Evolutionary conservation across 2,888 invertebrate genomes (phyloP).

Genomic region (Leptopterna dolabrata): DNA sequence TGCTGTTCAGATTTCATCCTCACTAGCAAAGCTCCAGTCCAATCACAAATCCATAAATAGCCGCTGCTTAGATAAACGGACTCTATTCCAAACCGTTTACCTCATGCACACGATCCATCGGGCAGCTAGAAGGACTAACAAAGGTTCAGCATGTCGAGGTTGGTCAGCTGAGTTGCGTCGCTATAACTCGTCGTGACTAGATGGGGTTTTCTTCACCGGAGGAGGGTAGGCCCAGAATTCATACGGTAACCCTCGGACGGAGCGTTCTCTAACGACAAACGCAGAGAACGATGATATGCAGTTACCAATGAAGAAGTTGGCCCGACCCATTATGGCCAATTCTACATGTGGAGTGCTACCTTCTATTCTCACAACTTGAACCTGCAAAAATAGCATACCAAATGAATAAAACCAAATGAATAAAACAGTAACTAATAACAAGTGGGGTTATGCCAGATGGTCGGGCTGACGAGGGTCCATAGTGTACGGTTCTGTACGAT

Average conservation of each 20-base stretch:
- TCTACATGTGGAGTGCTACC: constrained; percentile 86
- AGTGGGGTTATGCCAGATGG: too few species aligned
- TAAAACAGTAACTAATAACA: neutral
- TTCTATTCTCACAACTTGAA: constrained; percentile 69
- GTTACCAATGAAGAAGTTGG: constrained; percentile 96
- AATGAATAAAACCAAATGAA: neutral
- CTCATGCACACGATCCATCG: neutral
- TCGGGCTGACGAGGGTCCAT: too few species aligned
- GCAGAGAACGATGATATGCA: constrained; percentile 98
- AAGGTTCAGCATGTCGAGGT: neutral
- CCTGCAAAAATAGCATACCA: constrained; percentile 68
- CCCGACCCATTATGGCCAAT: constrained; percentile 86
- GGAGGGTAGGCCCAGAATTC: constrained; percentile 91
- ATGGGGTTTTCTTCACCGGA: constrained; percentile 66
- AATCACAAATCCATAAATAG: too few species aligned
- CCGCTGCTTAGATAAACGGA: too few species aligned
- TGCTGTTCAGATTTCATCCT: too few species aligned
- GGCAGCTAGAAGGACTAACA: neutral
- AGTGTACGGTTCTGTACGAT: too few species aligned
- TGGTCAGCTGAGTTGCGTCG: constrained; percentile 2
- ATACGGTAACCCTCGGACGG: constrained; percentile 83
- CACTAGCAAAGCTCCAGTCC: too few species aligned
- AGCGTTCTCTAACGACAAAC: constrained; percentile 93
- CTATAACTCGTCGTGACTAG: constrained; percentile 62
- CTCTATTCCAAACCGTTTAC: too few species aligned